Conservation (phyloP, 35 echinoderm and acorn worm genomes). For the Nesometra sesokonis region DNA sequence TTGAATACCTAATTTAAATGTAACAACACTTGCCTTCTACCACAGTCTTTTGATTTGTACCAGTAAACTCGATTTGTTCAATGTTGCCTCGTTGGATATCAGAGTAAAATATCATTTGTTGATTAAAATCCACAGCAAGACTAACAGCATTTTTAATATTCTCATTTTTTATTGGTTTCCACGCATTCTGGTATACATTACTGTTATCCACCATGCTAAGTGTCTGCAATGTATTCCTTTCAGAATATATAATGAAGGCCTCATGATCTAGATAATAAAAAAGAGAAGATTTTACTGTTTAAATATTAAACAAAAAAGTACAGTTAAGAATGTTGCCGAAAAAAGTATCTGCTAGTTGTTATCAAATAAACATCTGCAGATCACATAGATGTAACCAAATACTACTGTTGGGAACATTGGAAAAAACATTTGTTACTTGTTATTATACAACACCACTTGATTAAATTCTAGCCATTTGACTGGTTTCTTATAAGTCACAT, state of each 20-base stretch:
- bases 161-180: constrained; percentile 18
- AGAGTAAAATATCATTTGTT: constrained; percentile 50
- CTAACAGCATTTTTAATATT: constrained; percentile 72
- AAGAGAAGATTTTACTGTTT: neutral
- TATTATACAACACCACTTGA: too few relatives aligned
- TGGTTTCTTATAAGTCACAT: too few relatives aligned
- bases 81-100: constrained; percentile 83
- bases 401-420: too few relatives aligned
- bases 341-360: too few relatives aligned
- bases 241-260: constrained; percentile 72
- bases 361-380: too few relatives aligned
- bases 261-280: constrained; percentile 50
- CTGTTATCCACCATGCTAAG: constrained; percentile 21
- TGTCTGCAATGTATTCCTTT: constrained; percentile 55
- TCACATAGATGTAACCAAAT: too few relatives aligned
- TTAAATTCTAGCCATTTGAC: too few relatives aligned
- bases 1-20: too few relatives aligned
- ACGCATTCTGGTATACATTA: constrained; percentile 20
- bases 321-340: too few relatives aligned
- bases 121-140: constrained; percentile 38
- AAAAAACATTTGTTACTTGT: too few relatives aligned
- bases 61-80: constrained; percentile 26
- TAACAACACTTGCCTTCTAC: constrained; percentile 14
- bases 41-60: constrained; percentile 6
- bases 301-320: too few relatives aligned